Conservation (phyloP, 2,888 invertebrate species). For the Thymelicus sylvestris region DNA sequence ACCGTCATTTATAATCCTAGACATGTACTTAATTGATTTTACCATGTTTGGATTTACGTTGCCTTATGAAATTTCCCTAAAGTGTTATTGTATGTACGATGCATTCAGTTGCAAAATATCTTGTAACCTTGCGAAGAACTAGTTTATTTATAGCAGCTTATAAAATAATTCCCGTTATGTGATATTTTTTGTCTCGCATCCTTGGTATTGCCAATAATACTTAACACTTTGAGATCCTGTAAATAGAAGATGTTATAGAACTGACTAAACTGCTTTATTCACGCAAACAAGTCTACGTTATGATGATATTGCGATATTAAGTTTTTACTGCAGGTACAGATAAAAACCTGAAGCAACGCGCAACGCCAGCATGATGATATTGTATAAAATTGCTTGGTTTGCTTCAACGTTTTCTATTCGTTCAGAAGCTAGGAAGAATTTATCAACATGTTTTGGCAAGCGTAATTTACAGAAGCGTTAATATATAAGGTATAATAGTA, state of each 20-base stretch:
- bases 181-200: not conserved
- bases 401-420: constrained; percentile 3
- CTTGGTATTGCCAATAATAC: constrained; percentile 1
- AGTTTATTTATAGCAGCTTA: too few species aligned
- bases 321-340: constrained; percentile 20
- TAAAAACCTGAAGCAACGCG: constrained; percentile 22
- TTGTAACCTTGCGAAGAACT: too few species aligned
- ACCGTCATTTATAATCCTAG: constrained; percentile 42
- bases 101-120: too few species aligned
- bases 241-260: constrained; percentile 14
- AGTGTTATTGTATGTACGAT: not conserved
- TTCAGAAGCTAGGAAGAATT: constrained; percentile 3
- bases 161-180: not conserved
- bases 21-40: constrained; percentile 41
- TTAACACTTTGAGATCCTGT: constrained; percentile 9
- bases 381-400: constrained; percentile 1
- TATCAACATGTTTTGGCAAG: constrained; percentile 13
- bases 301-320: constrained; percentile 34
- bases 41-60: constrained; percentile 33
- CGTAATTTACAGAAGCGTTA: not conserved
- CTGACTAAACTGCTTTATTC: constrained; percentile 26
- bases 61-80: constrained; percentile 1
- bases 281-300: constrained; percentile 26
- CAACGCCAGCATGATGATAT: constrained; percentile 1
- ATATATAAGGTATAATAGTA: constrained; percentile 13